phyloP scores from a whole-genome alignment of 1,140 invertebrate genomes.

The Caerostris darwini region DNA sequence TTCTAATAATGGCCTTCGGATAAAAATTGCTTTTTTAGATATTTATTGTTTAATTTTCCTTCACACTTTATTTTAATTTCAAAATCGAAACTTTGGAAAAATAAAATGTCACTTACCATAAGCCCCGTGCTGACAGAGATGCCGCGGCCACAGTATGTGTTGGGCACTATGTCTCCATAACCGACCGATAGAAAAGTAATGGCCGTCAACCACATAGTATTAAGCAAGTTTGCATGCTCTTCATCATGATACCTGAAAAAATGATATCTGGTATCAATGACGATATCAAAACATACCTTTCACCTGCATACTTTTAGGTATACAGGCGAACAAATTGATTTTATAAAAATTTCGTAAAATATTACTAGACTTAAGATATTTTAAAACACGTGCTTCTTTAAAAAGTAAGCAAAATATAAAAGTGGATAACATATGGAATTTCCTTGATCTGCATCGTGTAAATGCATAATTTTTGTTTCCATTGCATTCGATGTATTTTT shows the following conservation, averaged over 20 bases:
- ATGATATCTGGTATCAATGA: neutral
- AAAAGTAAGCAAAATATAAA: too few species aligned
- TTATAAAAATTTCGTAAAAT: neutral
- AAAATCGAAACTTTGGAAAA: neutral
- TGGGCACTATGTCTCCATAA: slow-evolving; percentile 99
- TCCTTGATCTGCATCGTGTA: too few species aligned
- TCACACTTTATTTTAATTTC: neutral
- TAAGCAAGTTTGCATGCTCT: slow-evolving; percentile 97
- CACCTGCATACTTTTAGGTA: neutral
- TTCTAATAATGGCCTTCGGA: too few species aligned
- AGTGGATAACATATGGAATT: too few species aligned
- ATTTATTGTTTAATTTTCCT: neutral
- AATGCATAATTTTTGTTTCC: too few species aligned
- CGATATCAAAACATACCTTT: neutral
- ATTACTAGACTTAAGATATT: neutral
- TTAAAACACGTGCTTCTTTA: neutral
- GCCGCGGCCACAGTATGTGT: slow-evolving; percentile 99
- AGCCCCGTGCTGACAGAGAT: slow-evolving; percentile 99
- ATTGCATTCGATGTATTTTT: too few species aligned
- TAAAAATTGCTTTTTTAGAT: neutral
- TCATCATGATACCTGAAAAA: slow-evolving; percentile 95
- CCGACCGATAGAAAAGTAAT: slow-evolving; percentile 99
- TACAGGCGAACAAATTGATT: neutral
- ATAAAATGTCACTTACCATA: slow-evolving; percentile 90
- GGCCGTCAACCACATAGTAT: slow-evolving; percentile 99